Evolutionary conservation across 2,888 invertebrate species (phyloP).

Genomic region (Drosophila nr. medialis): DNA sequence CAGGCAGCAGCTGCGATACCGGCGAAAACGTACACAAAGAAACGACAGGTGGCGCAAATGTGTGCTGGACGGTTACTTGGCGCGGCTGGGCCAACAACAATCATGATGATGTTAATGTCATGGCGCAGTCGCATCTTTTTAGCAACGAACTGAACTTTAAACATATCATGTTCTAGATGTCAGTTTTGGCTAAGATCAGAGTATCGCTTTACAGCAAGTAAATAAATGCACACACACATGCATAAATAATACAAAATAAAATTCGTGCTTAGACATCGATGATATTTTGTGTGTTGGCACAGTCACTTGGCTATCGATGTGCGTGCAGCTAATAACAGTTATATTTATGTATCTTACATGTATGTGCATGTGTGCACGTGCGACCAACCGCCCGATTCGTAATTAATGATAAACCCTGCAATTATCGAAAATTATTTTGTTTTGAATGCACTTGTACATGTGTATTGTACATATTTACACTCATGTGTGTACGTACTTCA

Average conservation of each 20-base stretch:
- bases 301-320: conserved; percentile 5
- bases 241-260: not conserved
- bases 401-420: conserved; percentile 31
- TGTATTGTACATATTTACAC: not conserved
- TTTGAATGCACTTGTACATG: conserved; percentile 8
- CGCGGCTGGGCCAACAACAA: conserved; percentile 96
- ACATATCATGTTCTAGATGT: conserved; percentile 20
- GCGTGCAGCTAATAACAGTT: conserved; percentile 45
- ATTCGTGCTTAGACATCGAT: conserved; percentile 6
- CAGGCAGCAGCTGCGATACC: not conserved
- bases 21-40: conserved; percentile 36
- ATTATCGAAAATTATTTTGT: conserved; percentile 24
- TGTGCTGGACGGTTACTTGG: conserved; percentile 82
- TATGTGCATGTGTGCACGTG: not conserved
- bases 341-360: not conserved
- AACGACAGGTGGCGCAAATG: conserved; percentile 47
- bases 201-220: conserved; percentile 7
- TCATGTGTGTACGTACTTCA: not conserved
- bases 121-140: conserved; percentile 27
- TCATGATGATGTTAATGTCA: conserved; percentile 93
- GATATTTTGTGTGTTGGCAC: not conserved
- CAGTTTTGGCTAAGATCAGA: conserved; percentile 29
- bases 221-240: not conserved
- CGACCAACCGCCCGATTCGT: conserved; percentile 24
- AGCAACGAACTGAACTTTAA: conserved; percentile 34